These are phyloP conservation scores for Meghimatium bilineatum DNA, from an alignment of 2,888 invertebrate species.

Conservation along the genomic window DNA sequence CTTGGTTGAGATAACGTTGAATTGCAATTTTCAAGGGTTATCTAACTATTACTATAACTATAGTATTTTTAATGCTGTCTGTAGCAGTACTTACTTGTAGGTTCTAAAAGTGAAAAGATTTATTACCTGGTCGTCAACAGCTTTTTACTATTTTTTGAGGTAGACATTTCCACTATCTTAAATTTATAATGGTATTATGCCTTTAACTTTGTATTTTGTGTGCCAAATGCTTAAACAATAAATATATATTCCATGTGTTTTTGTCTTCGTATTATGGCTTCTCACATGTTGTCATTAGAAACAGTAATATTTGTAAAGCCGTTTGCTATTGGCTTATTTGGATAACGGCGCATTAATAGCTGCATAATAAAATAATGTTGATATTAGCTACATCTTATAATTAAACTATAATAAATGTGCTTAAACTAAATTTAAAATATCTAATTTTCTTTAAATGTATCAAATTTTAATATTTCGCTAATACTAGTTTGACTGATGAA, in stretches of 20 bases:
- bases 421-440: not conserved
- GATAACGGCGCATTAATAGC: not conserved
- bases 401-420: not conserved
- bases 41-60: too few relatives aligned
- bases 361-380: not conserved
- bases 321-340: constrained; percentile 56
- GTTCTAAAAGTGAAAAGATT: too few relatives aligned
- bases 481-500: not conserved
- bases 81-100: too few relatives aligned
- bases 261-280: not conserved
- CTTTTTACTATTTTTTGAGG: constrained; percentile 59
- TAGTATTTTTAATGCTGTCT: too few relatives aligned
- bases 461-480: not conserved
- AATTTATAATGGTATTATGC: not conserved
- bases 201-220: not conserved
- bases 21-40: too few relatives aligned
- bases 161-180: constrained; percentile 57
- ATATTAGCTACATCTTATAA: not conserved
- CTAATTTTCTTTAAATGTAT: too few relatives aligned
- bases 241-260: not conserved
- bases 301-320: constrained; percentile 40
- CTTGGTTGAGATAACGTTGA: too few relatives aligned
- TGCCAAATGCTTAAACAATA: not conserved
- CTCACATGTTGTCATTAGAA: constrained; percentile 52
- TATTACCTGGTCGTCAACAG: constrained; percentile 62